Percentiles rank a stretch among this genome's conserved stretches.
These are phyloP conservation scores for Pseudomyrmex concolor DNA, from an alignment of 1,140 invertebrate genomes.

Conservation along the genomic window DNA sequence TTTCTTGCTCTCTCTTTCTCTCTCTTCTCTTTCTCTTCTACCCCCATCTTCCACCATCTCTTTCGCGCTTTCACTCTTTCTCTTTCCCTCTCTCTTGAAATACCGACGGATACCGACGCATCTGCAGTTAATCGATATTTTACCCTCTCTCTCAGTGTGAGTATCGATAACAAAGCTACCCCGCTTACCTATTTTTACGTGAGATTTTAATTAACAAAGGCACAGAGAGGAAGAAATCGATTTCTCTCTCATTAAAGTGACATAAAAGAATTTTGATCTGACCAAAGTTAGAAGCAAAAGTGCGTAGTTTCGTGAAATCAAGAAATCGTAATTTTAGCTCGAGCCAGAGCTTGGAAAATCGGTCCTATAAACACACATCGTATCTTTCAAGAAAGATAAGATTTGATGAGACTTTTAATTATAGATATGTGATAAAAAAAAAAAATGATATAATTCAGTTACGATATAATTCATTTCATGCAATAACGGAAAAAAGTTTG, in stretches of 20 bases:
- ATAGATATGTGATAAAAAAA: too few species aligned
- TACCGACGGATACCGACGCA: slow-evolving; percentile 40
- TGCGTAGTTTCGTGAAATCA: too few species aligned
- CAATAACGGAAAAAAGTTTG: too few species aligned
- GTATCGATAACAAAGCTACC: slow-evolving; percentile 38
- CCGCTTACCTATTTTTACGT: slow-evolving; percentile 9
- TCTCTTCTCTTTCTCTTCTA: background rate
- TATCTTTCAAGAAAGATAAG: too few species aligned
- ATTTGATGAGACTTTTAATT: too few species aligned
- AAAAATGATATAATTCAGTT: too few species aligned
- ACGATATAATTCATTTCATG: too few species aligned
- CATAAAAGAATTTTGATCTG: background rate
- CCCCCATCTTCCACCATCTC: slow-evolving; percentile 6
- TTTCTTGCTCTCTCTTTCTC: slow-evolving; percentile 29
- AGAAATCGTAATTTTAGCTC: too few species aligned
- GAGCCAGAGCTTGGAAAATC: too few species aligned
- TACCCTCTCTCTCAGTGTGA: slow-evolving; percentile 8
- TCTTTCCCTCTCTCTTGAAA: slow-evolving; percentile 20
- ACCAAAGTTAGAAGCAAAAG: slow-evolving; percentile 5
- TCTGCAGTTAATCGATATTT: slow-evolving; percentile 37
- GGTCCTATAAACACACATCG: too few species aligned
- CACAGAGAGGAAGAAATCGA: background rate
- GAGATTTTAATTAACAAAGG: slow-evolving; percentile 28
- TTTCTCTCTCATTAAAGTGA: background rate
- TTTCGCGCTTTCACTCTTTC: slow-evolving; percentile 56